Conservation (phyloP, 1,140 invertebrate species). For the Varroa destructor region DNA sequence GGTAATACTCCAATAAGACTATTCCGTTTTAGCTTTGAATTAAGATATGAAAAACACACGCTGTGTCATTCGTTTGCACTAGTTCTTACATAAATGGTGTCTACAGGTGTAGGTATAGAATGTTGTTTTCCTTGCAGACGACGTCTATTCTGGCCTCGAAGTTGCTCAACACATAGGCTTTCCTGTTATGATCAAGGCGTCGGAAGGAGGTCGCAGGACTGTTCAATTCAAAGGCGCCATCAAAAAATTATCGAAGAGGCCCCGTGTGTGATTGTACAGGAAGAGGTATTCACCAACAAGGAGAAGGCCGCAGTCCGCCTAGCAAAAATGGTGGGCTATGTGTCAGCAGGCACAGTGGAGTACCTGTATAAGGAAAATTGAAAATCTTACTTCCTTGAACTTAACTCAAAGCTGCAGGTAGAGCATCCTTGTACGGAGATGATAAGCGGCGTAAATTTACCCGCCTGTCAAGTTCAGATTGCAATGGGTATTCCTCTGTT, state of each 20-base stretch:
- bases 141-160: slow-evolving; percentile 29
- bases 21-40: too few relatives aligned
- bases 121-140: neutral
- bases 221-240: slow-evolving; percentile 93
- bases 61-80: too few relatives aligned
- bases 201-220: slow-evolving; percentile 99
- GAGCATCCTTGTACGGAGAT: slow-evolving; percentile 99
- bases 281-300: slow-evolving; percentile 88
- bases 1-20: too few relatives aligned
- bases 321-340: slow-evolving; percentile 98
- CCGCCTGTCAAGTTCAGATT: slow-evolving; percentile 86
- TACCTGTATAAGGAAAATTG: slow-evolving; percentile 84
- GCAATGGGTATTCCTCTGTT: slow-evolving; percentile 96
- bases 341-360: slow-evolving; percentile 96
- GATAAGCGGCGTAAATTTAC: slow-evolving; percentile 95
- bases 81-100: too few relatives aligned
- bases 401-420: slow-evolving; percentile 93
- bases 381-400: slow-evolving; percentile 87
- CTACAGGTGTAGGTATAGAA: too few relatives aligned
- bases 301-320: slow-evolving; percentile 92
- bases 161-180: slow-evolving; percentile 86
- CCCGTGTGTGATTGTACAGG: slow-evolving; percentile 78
- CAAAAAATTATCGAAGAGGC: slow-evolving; percentile 99
- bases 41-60: too few relatives aligned
- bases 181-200: slow-evolving; percentile 99